Conservation (phyloP, 2,888 invertebrate genomes). For the Luperina nickerlii region DNA sequence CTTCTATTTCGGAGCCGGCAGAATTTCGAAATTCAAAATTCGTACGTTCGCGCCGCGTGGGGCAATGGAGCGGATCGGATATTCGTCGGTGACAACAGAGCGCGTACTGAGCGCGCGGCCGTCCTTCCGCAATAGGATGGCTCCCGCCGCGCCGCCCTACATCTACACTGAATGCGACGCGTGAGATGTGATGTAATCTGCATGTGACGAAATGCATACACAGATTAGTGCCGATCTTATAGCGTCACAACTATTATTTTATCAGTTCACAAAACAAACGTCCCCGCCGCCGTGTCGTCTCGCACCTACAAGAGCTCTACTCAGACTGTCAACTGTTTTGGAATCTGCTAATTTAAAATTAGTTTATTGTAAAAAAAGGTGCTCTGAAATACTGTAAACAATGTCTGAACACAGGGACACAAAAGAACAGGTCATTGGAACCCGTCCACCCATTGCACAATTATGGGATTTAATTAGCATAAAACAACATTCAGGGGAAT, state of each 20-base stretch:
- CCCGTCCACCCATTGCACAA: conserved; percentile 51
- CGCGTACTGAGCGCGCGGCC: conserved; percentile 78
- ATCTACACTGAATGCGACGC: conserved; percentile 76
- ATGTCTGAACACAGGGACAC: conserved; percentile 36
- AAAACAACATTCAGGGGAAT: conserved; percentile 22
- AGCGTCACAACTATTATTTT: conserved; percentile 74
- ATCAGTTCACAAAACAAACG: conserved; percentile 45
- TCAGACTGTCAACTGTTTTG: conserved; percentile 48
- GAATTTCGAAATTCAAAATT: conserved; percentile 63
- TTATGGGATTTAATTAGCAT: conserved; percentile 42
- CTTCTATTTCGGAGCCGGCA: conserved; percentile 68
- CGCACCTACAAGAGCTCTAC: conserved; percentile 28
- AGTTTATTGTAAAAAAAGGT: conserved; percentile 56
- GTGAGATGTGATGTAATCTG: conserved; percentile 86
- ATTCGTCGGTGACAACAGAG: conserved; percentile 83
- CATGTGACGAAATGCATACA: conserved; percentile 82
- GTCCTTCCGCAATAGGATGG: conserved; percentile 87
- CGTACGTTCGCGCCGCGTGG: conserved; percentile 68
- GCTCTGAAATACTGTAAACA: conserved; percentile 38
- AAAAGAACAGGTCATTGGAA: conserved; percentile 57
- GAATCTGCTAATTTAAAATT: conserved; percentile 47
- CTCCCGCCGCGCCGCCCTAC: conserved; percentile 89
- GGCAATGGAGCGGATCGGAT: conserved; percentile 82
- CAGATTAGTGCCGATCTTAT: conserved; percentile 78
- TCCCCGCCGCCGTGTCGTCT: not conserved